These are phyloP conservation scores for Diplosoma virens DNA, from an alignment of 23 tunicate species.

Conservation along the genomic window DNA sequence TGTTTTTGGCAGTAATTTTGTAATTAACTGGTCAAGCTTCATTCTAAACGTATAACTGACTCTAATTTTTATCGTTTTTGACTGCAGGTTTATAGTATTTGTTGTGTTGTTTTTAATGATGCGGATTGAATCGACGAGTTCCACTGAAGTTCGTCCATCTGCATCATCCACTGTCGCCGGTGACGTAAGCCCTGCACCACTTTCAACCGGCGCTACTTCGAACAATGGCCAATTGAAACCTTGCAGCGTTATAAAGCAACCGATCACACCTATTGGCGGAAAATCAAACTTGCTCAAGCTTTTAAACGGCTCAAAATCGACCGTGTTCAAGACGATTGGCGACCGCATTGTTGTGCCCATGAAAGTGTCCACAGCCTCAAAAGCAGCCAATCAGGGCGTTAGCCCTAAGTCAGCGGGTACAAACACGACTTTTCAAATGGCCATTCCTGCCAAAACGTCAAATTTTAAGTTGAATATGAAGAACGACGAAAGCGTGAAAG, in stretches of 20 bases:
- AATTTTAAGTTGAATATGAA: no score
- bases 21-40: no score
- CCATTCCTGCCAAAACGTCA: no score
- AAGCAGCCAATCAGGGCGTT: no score
- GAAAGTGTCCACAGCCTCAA: slow-evolving; percentile 30
- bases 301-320: slow-evolving; percentile 3
- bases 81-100: neutral
- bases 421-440: slow-evolving; percentile 40
- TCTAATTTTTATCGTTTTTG: no score
- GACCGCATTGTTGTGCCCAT: slow-evolving; percentile 63
- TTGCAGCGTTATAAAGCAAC: neutral
- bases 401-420: neutral
- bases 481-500: neutral
- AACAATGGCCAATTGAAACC: neutral
- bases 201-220: neutral
- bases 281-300: slow-evolving; percentile 8
- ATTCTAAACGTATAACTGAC: no score
- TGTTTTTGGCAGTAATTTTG: no score
- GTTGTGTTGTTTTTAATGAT: neutral
- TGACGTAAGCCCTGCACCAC: neutral
- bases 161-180: neutral
- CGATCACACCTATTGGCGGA: slow-evolving; percentile 12
- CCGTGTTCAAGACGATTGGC: slow-evolving; percentile 53
- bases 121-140: slow-evolving; percentile 9
- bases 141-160: neutral